Percentiles rank a stretch among this genome's conserved stretches.
phyloP scores from a whole-genome alignment of 2,113 vertebrate genomes.

The Chaetorhynchus papuensis region DNA sequence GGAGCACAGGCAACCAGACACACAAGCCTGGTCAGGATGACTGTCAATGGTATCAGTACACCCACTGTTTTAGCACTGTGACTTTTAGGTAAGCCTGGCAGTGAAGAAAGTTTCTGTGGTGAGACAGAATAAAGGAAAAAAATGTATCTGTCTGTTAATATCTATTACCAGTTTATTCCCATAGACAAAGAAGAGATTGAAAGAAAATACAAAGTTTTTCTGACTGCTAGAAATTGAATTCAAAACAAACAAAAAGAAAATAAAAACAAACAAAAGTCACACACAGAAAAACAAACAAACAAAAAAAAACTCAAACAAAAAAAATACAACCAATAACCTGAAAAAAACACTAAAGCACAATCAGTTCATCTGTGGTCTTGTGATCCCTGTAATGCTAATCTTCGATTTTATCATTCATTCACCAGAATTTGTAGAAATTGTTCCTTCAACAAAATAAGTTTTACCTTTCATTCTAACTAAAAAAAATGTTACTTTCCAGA shows the following conservation, averaged over 20 bases:
- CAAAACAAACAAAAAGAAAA: background rate
- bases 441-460: background rate
- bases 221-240: background rate
- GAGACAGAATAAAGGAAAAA: background rate
- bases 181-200: background rate
- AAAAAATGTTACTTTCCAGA: background rate
- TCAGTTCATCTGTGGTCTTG: background rate
- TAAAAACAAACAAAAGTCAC: too few species aligned
- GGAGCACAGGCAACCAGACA: background rate
- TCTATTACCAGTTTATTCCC: background rate
- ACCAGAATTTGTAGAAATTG: background rate
- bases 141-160: background rate
- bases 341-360: background rate
- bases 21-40: background rate
- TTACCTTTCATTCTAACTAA: background rate
- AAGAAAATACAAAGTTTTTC: background rate
- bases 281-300: too few species aligned
- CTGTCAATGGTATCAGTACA: background rate
- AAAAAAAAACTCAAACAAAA: background rate
- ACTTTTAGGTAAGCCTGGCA: background rate
- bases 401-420: background rate
- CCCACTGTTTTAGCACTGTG: background rate
- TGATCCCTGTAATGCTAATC: background rate
- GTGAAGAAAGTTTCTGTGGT: background rate
- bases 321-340: accelerated